Evolutionary conservation across 1,140 invertebrate genomes (phyloP).

Genomic region (Macrobrachium rosenbergii): DNA sequence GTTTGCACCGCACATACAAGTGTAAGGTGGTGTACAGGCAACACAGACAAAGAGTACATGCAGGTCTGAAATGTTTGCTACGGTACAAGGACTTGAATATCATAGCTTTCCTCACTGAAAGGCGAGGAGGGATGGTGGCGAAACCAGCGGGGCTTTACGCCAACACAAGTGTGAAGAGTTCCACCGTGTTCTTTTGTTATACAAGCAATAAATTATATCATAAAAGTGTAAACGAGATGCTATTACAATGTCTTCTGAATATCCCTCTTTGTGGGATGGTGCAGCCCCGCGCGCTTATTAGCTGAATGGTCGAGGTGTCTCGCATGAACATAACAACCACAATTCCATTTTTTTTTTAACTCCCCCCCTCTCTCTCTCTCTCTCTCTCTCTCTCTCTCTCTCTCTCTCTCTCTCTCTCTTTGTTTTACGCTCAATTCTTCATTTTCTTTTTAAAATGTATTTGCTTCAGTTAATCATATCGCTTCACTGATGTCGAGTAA

Average conservation of each 20-base stretch:
- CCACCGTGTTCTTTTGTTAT: conserved; percentile 47
- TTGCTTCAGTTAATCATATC: not conserved
- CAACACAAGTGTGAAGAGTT: too few relatives aligned
- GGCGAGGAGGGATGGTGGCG: too few relatives aligned
- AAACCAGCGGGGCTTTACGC: too few relatives aligned
- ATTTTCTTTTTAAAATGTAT: not conserved
- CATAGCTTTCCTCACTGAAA: conserved; percentile 34
- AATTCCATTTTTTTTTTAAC: not conserved
- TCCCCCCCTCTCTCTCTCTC: not conserved
- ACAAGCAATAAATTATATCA: conserved; percentile 63
- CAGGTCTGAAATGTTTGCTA: too few relatives aligned
- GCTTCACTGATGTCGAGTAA: not conserved
- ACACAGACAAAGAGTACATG: too few relatives aligned
- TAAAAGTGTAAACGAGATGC: conserved; percentile 59
- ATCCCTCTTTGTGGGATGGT: conserved; percentile 8
- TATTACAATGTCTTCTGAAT: conserved; percentile 59
- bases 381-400: not conserved
- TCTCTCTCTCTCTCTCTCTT: not conserved
- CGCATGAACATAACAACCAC: not conserved
- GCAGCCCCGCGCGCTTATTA: conserved; percentile 2
- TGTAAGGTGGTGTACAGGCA: too few relatives aligned
- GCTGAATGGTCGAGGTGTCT: not conserved
- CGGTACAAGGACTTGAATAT: not conserved
- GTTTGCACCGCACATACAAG: too few relatives aligned
- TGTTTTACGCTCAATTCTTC: not conserved